Evolutionary conservation across 2,888 invertebrate species (phyloP).

Genomic region (Thereva nobilitata): DNA sequence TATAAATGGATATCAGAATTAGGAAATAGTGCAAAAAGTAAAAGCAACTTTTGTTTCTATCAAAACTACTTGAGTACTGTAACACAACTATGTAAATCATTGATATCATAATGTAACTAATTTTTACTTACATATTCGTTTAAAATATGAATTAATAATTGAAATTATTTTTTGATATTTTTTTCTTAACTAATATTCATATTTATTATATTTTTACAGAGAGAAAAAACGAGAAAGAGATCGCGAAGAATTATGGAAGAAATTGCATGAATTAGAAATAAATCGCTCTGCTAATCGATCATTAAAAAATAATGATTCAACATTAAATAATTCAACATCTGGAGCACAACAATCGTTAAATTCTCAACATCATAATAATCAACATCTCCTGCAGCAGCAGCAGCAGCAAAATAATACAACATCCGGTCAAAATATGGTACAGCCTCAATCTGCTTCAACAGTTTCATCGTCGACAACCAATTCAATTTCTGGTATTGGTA

Average conservation of each 20-base stretch:
- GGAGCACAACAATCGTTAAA: conserved; percentile 27
- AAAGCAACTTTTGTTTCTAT: not conserved
- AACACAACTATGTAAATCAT: too few species aligned
- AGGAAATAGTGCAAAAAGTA: too few species aligned
- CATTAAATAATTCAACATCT: conserved; percentile 37
- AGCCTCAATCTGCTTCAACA: conserved; percentile 23
- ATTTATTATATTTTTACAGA: conserved; percentile 47
- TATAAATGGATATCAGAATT: too few species aligned
- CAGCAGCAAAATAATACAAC: conserved; percentile 50
- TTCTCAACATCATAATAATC: conserved; percentile 30
- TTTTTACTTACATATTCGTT: too few species aligned
- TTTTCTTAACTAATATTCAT: not conserved
- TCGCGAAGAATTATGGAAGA: conserved; percentile 98
- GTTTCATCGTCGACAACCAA: conserved; percentile 25
- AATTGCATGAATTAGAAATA: conserved; percentile 87
- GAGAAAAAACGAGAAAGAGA: conserved; percentile 74
- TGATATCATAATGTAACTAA: too few species aligned
- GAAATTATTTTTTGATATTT: conserved; percentile 6
- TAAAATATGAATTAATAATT: too few species aligned
- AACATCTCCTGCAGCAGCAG: conserved; percentile 36
- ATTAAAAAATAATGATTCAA: conserved; percentile 43
- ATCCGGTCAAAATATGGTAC: conserved; percentile 39
- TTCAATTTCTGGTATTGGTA: conserved; percentile 37
- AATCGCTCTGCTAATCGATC: conserved; percentile 58
- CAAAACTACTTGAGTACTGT: too few species aligned